A percentile compares a stretch with the other conserved stretches of the same genome.
Evolutionary conservation across 2,797 vertebrate genomes (phyloP).

Genomic region (Siniperca scherzeri): DNA sequence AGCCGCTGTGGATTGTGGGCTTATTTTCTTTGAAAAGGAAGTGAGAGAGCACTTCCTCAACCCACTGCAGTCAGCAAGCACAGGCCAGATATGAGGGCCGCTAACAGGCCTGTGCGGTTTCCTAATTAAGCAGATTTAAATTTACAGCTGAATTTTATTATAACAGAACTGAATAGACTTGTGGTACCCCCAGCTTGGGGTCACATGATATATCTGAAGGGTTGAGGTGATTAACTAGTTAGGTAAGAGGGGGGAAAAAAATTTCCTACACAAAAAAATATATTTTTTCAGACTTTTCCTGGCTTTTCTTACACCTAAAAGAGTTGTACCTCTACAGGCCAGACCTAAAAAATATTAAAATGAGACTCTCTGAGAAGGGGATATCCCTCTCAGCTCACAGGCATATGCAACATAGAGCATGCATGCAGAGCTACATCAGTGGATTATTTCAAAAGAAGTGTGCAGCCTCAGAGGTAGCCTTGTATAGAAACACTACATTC

Average conservation of each 20-base stretch:
- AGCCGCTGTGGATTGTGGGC: conserved; percentile 67
- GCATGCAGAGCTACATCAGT: background rate
- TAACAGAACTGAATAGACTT: background rate
- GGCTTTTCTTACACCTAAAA: background rate
- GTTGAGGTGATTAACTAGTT: background rate
- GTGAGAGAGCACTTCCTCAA: conserved; percentile 74
- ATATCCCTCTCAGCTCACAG: background rate
- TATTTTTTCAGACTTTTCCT: background rate
- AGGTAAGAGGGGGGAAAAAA: background rate
- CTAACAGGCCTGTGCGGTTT: conserved; percentile 27
- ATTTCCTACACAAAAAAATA: too few relatives aligned
- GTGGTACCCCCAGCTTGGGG: background rate
- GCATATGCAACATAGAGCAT: background rate
- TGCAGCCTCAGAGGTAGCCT: background rate
- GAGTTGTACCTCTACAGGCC: background rate
- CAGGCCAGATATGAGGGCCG: conserved; percentile 36
- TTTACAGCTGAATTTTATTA: conserved; percentile 17
- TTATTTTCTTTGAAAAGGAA: conserved; percentile 81
- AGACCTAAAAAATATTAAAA: background rate
- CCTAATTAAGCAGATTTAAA: conserved; percentile 37
- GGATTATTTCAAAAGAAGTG: background rate
- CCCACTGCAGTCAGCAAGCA: conserved; percentile 20
- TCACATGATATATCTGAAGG: background rate
- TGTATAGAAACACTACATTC: background rate
- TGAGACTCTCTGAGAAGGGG: background rate